Evolutionary conservation across 2,797 vertebrate species (phyloP), one percentile per base, ranked within the genome.

Genomic region (Sebastes glaucus): DNA sequence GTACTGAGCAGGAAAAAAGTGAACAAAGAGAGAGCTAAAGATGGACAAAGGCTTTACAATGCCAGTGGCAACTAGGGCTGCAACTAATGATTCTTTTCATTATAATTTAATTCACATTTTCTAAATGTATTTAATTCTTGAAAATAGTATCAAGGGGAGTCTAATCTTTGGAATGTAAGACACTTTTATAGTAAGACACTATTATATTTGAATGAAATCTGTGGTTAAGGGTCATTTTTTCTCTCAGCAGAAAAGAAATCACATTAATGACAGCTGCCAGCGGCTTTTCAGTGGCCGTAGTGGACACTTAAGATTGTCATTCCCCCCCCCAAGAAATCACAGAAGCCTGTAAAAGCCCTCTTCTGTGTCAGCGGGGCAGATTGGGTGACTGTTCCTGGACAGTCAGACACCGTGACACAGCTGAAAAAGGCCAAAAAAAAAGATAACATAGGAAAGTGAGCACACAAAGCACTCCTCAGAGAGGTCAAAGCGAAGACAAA

Each of bases 191-290:
- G 0, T 42, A 42, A 42, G 38, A 42, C 38, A 56, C 49, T 30
- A 65, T 66, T 61, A 61, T 46, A 74, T 74, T 74, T 46, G 7
- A 82, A 62, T 77, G 42, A 70, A 71, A 77, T 59, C 28, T 53
- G 23, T 73, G 57, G 49, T 80, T 16, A 67, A 66, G 35, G 61
- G 33, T 82, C 1, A 8, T 27, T 20, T 32, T 62, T 78, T 32
- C 65, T 65, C 25, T 83, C 74, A 75, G 66, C 65, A 78, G 42
- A 74, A 80, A 63, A 49, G 9, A 90, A 88, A 82, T 85, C 53
- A 78, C 70, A 87, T 95, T 93, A 95, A 88, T 91, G 94, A 84
- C 91, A 96, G 88, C 90, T 95, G 91, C 95, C 94, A 95, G 83
- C 81, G 53, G 68, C 53, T 88, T 87, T 84, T 88, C 89, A 84